A percentile compares a stretch with the other conserved stretches of the same genome.
phyloP scores from a whole-genome alignment of 2,888 invertebrate species.

The Drosophila austrosaltans region DNA sequence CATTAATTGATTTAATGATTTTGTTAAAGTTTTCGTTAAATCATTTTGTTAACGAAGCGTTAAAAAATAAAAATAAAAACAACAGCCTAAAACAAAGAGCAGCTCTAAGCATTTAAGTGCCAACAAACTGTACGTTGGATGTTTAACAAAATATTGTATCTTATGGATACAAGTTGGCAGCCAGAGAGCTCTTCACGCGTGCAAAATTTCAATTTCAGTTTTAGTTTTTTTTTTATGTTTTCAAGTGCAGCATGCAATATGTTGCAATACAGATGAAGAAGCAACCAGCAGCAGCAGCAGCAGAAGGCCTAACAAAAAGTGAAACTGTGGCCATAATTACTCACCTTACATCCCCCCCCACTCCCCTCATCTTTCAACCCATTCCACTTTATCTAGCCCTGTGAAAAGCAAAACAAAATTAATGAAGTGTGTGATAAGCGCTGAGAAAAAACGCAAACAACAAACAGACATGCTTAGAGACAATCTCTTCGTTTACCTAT shows the following conservation, averaged over 20 bases:
- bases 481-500: slow-evolving; percentile 20
- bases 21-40: slow-evolving; percentile 36
- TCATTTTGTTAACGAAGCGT: slow-evolving; percentile 66
- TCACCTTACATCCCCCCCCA: not conserved
- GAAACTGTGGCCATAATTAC: slow-evolving; percentile 49
- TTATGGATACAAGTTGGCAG: slow-evolving; percentile 22
- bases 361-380: not conserved
- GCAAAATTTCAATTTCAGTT: slow-evolving; percentile 36
- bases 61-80: slow-evolving; percentile 29
- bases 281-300: slow-evolving; percentile 44
- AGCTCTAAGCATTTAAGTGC: slow-evolving; percentile 50
- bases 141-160: slow-evolving; percentile 55
- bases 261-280: slow-evolving; percentile 48
- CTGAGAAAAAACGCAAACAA: slow-evolving; percentile 62
- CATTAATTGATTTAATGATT: slow-evolving; percentile 70
- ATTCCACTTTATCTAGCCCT: slow-evolving; percentile 18
- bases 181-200: slow-evolving; percentile 40
- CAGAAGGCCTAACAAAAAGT: slow-evolving; percentile 57
- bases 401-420: slow-evolving; percentile 76
- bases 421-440: slow-evolving; percentile 77
- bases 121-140: slow-evolving; percentile 65
- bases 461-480: slow-evolving; percentile 19
- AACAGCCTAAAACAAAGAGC: slow-evolving; percentile 20
- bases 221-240: slow-evolving; percentile 25
- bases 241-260: slow-evolving; percentile 74